Evolutionary conservation across 30 jellyfish, hydroid and myxozoan species (phyloP), one percentile per base, ranked within the genome.

Genomic region (Aurelia coerulea): DNA sequence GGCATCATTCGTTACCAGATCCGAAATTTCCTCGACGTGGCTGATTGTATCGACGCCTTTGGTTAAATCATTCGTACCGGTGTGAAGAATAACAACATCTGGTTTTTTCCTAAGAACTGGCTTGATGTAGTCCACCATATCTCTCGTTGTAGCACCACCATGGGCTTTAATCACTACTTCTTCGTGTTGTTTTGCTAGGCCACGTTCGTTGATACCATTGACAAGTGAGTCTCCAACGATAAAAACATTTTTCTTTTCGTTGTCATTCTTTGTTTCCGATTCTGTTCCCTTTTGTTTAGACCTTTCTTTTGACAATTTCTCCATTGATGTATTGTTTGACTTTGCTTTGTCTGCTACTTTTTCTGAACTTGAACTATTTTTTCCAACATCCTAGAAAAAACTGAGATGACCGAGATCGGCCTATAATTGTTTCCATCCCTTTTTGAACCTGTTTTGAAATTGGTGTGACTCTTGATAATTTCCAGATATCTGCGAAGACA

Each of bases 161-260:
- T 70, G 80, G 32, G 80, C 66, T 15, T 31, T 70, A 31, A 70
- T 35, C 18, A 11, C 63, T 35, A 70, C 80, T 1, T 70, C 63
- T 70, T 23, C 35, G 62, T 70, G 80, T 35, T 70, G 62, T 31
- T 35, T 70, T 23, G 80, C 63, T 12, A 70, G 80, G 63, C 80
- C 80, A 70, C 80, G 80, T 70, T 70, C 80, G 80, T 70, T 31
- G 80, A 70, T 70, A 23, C 80, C 80, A 70, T 70, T 31, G 63
- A 70, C 63, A 35, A 70, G 80, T 15, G 66, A 70, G 80, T 70
- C 80, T 4, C 63, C 80, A 18, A 70, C 80, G 18, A 70, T 23
- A 31, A 23, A 70, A 35, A 70, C 80, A 23, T 31, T 70, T 65
- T 70, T 70, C 80, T 70, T 70, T 35, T 15, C 63, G 62, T 70